Evolutionary conservation across 2,113 vertebrate genomes (phyloP).

Genomic region (Vimba vimba): DNA sequence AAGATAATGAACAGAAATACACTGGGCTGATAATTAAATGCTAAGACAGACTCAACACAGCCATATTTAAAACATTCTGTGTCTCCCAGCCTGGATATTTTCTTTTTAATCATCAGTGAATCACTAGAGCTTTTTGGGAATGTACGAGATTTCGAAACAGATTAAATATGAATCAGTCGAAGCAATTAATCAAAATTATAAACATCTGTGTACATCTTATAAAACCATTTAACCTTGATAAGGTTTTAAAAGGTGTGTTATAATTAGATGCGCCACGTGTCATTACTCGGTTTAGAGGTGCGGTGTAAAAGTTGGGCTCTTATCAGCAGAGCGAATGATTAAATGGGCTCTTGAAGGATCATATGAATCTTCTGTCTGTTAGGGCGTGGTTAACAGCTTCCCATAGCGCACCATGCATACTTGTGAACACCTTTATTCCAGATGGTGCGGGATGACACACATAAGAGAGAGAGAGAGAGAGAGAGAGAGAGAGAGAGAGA

Average conservation of each 20-base stretch:
- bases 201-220: slow-evolving; percentile 45
- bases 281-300: neutral
- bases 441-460: slow-evolving; percentile 72
- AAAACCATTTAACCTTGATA: slow-evolving; percentile 41
- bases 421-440: slow-evolving; percentile 69
- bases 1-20: slow-evolving; percentile 54
- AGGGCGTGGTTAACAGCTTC: slow-evolving; percentile 59
- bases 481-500: neutral
- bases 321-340: slow-evolving; percentile 37
- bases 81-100: slow-evolving; percentile 18
- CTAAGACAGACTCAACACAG: slow-evolving; percentile 22
- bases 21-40: slow-evolving; percentile 50
- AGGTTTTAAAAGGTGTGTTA: slow-evolving; percentile 33
- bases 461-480: slow-evolving; percentile 1
- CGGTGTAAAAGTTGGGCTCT: slow-evolving; percentile 12
- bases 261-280: slow-evolving; percentile 17
- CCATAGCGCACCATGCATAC: slow-evolving; percentile 72
- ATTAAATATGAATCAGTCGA: slow-evolving; percentile 37
- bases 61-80: neutral
- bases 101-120: slow-evolving; percentile 12
- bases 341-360: slow-evolving; percentile 56
- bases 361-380: slow-evolving; percentile 37
- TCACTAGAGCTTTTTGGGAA: slow-evolving; percentile 11
- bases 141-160: neutral
- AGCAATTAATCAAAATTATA: slow-evolving; percentile 42